A percentile compares a stretch with the other conserved stretches of the same genome.
Conservation (phyloP, 2,888 invertebrate species). For the Dryocosmus kuriphilus region DNA sequence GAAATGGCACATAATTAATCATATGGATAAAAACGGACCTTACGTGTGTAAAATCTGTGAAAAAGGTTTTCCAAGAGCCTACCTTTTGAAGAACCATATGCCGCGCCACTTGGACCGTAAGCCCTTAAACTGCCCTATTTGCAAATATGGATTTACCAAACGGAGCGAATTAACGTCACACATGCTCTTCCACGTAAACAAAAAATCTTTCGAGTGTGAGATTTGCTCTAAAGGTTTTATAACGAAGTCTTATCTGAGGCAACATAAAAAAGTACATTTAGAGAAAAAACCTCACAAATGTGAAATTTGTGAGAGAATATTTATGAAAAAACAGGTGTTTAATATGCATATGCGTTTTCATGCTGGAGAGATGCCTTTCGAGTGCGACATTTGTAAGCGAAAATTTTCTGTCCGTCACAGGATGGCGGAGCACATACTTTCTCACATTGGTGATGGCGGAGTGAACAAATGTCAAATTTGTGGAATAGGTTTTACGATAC, state of each 20-base stretch:
- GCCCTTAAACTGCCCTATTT: no score
- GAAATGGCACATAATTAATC: not conserved
- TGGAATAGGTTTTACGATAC: not conserved
- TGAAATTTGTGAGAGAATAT: no score
- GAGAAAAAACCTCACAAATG: not conserved
- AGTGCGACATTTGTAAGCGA: not conserved
- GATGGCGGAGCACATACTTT: not conserved
- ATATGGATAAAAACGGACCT: not conserved
- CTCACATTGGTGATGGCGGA: not conserved
- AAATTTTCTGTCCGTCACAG: not conserved
- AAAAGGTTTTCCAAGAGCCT: not conserved
- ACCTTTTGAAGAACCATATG: not conserved
- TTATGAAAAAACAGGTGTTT: no score
- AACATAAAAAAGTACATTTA: not conserved
- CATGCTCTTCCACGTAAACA: not conserved
- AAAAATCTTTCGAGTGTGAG: constrained; percentile 1
- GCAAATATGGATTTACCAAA: no score
- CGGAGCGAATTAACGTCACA: not conserved
- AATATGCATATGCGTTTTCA: no score
- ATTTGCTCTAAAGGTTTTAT: not conserved
- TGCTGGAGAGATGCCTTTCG: not conserved
- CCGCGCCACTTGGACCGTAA: no score
- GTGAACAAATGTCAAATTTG: not conserved
- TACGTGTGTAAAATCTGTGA: not conserved
- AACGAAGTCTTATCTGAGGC: not conserved